Conservation (phyloP, 2,797 vertebrate genomes). For the Oophaga sylvatica region DNA sequence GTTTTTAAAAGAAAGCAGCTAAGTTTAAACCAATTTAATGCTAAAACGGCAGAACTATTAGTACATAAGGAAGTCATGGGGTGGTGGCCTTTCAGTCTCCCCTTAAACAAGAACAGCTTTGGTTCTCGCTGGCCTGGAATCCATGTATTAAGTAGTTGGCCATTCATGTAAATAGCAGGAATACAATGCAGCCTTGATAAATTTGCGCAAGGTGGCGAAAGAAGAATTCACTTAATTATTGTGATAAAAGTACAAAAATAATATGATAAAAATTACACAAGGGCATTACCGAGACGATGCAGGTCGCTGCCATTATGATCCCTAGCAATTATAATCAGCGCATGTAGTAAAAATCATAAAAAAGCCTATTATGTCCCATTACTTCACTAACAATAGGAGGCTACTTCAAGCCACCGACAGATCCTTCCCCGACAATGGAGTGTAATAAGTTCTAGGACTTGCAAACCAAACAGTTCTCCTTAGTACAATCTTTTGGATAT, state of each 20-base stretch:
- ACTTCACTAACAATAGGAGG: constrained; percentile 16
- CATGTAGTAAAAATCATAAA: constrained; percentile 33
- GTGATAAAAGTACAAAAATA: not conserved
- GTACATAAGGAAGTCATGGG: too few relatives aligned
- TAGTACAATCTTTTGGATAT: not conserved
- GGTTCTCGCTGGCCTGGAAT: not conserved
- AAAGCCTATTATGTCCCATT: constrained; percentile 24
- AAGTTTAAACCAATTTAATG: too few relatives aligned
- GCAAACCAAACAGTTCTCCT: not conserved
- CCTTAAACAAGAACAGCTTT: not conserved
- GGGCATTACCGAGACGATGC: not conserved
- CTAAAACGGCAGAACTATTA: too few relatives aligned
- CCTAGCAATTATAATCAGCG: constrained; percentile 44
- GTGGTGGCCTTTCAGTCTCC: too few relatives aligned
- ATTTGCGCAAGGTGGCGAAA: not conserved
- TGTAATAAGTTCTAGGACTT: not conserved
- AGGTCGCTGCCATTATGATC: not conserved
- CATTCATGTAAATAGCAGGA: not conserved
- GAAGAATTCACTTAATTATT: constrained; percentile 5
- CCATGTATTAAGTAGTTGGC: not conserved
- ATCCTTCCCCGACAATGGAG: constrained; percentile 6
- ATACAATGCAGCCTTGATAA: not conserved
- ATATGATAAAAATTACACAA: constrained; percentile 13
- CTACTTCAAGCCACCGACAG: not conserved
- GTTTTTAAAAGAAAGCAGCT: too few relatives aligned